Base-by-base conservation (phyloP, 2,113 vertebrate species). In the Otis tarda region DNA sequence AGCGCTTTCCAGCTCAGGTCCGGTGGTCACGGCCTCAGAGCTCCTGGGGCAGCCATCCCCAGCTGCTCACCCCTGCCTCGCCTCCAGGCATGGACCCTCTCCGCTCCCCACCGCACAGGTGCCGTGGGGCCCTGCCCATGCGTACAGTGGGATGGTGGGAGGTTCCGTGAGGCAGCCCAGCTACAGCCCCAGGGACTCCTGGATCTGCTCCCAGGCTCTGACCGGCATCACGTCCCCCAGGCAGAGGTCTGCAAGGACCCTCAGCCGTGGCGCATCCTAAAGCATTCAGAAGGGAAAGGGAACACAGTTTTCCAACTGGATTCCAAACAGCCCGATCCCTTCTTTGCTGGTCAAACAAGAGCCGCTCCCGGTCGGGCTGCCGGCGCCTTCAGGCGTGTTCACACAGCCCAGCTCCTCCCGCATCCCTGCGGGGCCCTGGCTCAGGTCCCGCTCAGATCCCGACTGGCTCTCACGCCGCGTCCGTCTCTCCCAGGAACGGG, bases 21-120 rank as follows among this genome's bases (percentile, higher is more conserved):
- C 39, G 39, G 59, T 0, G 2, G 35, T 30, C 2, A 3, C 0
- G 3, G 23, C 5, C 28, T 63, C 31, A 6, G 37, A 74, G 39
- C 0, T 0, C 12, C 24, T n/a, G 31, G 41, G 41, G 50, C 50
- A 52, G 68, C 14, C 12, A 71, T 43, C 10, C 47, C 27, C 13
- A 14, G 37, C 31, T 6, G 22, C 50, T 74, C 64, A 64, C 7
- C 6, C 33, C 27, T 31, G 37, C 61, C 37, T 63, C 18, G 10
- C 17, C 19, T 59, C 28, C n/a, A 25, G 39, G 43, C 52, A 33
- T 0, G 3, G 55, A n/a, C 5, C 7, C 17, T 25, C 20, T 25
- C 28, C 50, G 30, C 33, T 55, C 47, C 39, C 56, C 33, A 7
- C 1, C 2, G 12, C 31, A 15, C 3, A 10, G 47, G 17, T 17